Conservation (phyloP, 2,113 vertebrate genomes). For the Pitta sordida region DNA sequence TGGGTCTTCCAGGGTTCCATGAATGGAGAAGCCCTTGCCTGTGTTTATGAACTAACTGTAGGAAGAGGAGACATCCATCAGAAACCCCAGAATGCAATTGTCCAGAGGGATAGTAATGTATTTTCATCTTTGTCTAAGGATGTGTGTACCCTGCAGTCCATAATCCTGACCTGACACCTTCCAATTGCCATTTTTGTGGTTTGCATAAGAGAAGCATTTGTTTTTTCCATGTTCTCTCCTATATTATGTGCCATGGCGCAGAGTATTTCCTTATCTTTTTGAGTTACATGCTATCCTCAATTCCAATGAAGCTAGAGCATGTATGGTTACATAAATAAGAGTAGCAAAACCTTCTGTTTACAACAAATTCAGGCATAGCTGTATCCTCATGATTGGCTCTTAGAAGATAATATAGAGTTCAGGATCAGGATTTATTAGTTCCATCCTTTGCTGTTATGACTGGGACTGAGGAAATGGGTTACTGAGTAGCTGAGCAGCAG, state of each 20-base stretch:
- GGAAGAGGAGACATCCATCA: neutral
- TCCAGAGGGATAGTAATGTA: neutral
- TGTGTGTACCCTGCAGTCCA: neutral
- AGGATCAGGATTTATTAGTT: neutral
- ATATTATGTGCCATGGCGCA: neutral
- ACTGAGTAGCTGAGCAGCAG: neutral
- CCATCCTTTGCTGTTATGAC: neutral
- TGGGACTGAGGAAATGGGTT: neutral
- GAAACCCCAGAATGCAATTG: neutral
- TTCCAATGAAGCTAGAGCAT: neutral
- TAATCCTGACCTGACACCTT: neutral
- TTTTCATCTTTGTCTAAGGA: neutral
- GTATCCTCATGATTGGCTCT: neutral
- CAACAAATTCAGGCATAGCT: neutral
- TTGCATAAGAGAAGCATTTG: neutral
- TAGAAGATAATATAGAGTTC: neutral
- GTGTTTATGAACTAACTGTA: neutral
- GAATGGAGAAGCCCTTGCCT: neutral
- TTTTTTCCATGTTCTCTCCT: neutral
- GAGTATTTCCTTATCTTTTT: neutral
- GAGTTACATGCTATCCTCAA: neutral
- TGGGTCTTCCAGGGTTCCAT: neutral
- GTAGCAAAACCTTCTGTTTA: neutral
- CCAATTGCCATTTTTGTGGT: neutral
- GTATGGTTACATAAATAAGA: neutral